Conservation (phyloP, 1,140 invertebrate genomes). For the Chymomyza costata region DNA sequence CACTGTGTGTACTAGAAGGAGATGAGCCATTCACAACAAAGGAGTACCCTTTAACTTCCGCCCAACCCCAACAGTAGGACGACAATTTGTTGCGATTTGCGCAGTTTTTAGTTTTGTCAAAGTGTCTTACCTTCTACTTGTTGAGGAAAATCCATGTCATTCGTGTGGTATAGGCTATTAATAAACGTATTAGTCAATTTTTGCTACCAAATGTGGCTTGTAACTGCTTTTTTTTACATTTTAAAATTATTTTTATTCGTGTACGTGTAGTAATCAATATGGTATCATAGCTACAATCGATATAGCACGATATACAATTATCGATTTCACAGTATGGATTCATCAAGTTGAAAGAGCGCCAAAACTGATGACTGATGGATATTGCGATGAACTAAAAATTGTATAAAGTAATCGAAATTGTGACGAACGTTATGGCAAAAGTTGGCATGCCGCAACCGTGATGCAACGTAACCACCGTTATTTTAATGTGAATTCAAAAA, state of each 20-base stretch:
- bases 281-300: constrained; percentile 10
- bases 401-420: no score
- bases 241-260: constrained; percentile 17
- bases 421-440: no score
- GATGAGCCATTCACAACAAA: constrained; percentile 32
- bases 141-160: constrained; percentile 46
- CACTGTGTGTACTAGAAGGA: constrained; percentile 36
- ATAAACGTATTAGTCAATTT: not conserved
- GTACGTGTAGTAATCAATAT: constrained; percentile 35
- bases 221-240: constrained; percentile 25
- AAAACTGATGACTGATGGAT: no score
- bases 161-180: constrained; percentile 11
- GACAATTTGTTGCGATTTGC: no score
- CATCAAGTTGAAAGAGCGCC: no score
- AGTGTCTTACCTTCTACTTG: constrained; percentile 58
- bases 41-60: constrained; percentile 16
- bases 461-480: no score
- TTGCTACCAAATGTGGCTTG: constrained; percentile 1
- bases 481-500: no score
- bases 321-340: no score
- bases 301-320: no score
- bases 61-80: not conserved
- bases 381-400: no score
- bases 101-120: constrained; percentile 1
- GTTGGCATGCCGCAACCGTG: no score